Evolutionary conservation across 2,888 invertebrate species (phyloP), one percentile per base, ranked within the genome.

Genomic region (Isoperla grammatica): DNA sequence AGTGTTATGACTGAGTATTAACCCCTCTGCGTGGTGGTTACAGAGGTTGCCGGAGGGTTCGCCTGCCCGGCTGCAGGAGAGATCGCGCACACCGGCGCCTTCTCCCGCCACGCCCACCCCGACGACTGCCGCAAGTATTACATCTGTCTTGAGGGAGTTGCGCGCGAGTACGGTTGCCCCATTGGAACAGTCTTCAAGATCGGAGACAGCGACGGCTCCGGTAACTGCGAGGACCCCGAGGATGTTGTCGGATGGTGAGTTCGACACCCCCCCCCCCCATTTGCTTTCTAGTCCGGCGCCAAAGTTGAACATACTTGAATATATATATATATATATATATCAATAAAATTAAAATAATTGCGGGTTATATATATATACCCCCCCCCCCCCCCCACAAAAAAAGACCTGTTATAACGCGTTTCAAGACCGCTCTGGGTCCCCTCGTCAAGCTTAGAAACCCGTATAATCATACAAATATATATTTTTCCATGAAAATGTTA

Each of bases 161-260:
- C 95, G 65, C 85, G 95, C 67, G 94, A 95, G 76, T 95, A 95
- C 76, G 95, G 95, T 66, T 95, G 95, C 80, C 94, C 94, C 71
- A 91, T 95, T 73, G 95, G 95, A 60, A 94, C 94, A 60, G 95
- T 95, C 56, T 95, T 94, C 87, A 92, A 93, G 77, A 93, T 94
- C 76, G 93, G 93, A 62, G 90, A 90, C 71, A 78, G 86, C 71
- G 93, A 94, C 69, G 94, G 92, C 71, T 87, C 88, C 68, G 93
- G 94, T 67, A 91, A 91, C 81, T 95, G 95, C 77, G 90, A 92
- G 77, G 94, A 94, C 73, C 95, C 95, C 67, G 93, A 93, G 79
- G 92, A 93, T 75, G 95, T 95, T 80, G 90, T 89, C 76, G 95
- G 94, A 84, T 95, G 94, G 93, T 92, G 77, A 88, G 90, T 82